phyloP scores from a whole-genome alignment of 2,113 vertebrate genomes.

The Catharus minimus region DNA sequence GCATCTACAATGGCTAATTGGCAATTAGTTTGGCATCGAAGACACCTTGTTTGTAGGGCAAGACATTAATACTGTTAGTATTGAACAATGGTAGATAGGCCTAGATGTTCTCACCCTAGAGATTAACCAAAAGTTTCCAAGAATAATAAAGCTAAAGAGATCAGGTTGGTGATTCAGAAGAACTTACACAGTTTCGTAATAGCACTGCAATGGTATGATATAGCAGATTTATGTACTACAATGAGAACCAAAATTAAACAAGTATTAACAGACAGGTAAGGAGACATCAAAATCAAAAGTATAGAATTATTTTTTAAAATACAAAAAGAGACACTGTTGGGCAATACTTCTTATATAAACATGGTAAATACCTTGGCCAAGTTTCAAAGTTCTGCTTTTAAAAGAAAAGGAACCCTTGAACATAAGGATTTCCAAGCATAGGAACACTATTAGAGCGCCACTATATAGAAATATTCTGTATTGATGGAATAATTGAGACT shows the following conservation, averaged over 20 bases:
- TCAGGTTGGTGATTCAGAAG: background rate
- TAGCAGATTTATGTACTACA: background rate
- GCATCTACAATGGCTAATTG: background rate
- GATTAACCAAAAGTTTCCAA: background rate
- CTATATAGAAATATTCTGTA: background rate
- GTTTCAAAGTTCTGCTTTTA: background rate
- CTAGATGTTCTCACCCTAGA: background rate
- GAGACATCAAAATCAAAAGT: background rate
- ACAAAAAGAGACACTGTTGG: background rate
- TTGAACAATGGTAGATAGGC: background rate
- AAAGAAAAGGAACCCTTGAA: background rate
- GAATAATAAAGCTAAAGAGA: background rate
- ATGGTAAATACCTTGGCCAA: background rate
- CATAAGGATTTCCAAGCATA: background rate
- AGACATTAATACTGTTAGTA: background rate
- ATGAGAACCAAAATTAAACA: background rate
- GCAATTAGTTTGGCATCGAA: background rate
- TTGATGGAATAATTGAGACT: background rate
- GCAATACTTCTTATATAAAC: background rate
- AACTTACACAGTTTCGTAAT: background rate
- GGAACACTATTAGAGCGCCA: background rate
- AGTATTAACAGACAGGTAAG: background rate
- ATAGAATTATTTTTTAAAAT: accelerated
- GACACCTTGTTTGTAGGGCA: background rate
- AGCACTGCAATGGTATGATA: background rate